phyloP scores from a whole-genome alignment of 2,113 vertebrate species.

The Oreochromis spilurus region DNA sequence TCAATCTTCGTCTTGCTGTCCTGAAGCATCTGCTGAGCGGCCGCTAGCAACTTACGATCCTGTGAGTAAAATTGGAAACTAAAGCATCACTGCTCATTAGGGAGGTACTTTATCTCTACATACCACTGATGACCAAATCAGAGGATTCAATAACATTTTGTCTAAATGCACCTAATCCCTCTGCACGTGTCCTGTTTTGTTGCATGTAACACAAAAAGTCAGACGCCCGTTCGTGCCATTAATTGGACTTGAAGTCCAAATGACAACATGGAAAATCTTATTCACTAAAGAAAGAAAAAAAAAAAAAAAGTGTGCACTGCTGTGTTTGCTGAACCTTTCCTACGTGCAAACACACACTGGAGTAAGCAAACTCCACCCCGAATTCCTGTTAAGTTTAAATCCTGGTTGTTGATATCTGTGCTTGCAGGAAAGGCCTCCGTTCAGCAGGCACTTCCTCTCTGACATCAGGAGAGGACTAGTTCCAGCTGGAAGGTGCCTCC shows the following conservation, averaged over 20 bases:
- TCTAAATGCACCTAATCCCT: not conserved
- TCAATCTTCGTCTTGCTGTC: slow-evolving; percentile 99
- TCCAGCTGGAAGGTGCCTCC: slow-evolving; percentile 44
- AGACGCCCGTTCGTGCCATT: slow-evolving; percentile 23
- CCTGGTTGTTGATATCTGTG: slow-evolving; percentile 21
- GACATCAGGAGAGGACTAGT: slow-evolving; percentile 60
- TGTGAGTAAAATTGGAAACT: slow-evolving; percentile 17
- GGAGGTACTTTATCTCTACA: not conserved
- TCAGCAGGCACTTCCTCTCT: slow-evolving; percentile 70
- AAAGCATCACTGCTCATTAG: not conserved
- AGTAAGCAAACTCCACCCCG: slow-evolving; percentile 55
- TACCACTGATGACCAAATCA: not conserved
- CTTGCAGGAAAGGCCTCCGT: slow-evolving; percentile 58
- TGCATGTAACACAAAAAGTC: not conserved
- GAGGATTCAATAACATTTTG: not conserved
- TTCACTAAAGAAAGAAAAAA: not conserved
- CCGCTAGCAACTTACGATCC: slow-evolving; percentile 94
- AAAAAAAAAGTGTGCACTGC: slow-evolving; percentile 15
- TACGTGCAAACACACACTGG: slow-evolving; percentile 6
- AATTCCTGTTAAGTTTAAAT: slow-evolving; percentile 52
- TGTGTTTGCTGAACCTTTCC: not conserved
- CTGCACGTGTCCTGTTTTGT: not conserved
- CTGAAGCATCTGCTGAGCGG: slow-evolving; percentile 97
- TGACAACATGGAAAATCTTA: slow-evolving; percentile 48
- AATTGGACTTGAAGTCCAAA: slow-evolving; percentile 25